Percentiles rank a stretch among this genome's conserved stretches.
These are phyloP conservation scores for Aethina tumida DNA, from an alignment of 1,140 invertebrate genomes.

Conservation along the genomic window DNA sequence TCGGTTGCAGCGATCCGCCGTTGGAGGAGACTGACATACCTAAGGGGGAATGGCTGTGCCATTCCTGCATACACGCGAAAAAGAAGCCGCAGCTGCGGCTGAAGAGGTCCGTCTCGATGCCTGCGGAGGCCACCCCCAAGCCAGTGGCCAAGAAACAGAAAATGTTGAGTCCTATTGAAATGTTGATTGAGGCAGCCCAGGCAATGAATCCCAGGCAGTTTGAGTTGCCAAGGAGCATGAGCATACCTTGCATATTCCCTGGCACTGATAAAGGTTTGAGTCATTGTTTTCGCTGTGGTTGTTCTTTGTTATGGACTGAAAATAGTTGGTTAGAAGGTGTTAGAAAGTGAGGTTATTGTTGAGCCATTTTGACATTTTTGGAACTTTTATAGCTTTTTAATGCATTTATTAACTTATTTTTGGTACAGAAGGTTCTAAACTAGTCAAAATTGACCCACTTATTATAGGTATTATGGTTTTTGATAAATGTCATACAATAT, in stretches of 20 bases:
- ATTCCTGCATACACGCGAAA: constrained; percentile 52
- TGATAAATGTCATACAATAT: too few relatives aligned
- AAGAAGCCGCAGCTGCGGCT: constrained; percentile 14
- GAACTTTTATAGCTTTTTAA: too few relatives aligned
- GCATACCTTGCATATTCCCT: constrained; percentile 67
- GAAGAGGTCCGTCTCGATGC: constrained; percentile 23
- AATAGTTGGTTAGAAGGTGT: constrained; percentile 1
- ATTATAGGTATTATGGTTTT: too few relatives aligned
- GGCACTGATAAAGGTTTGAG: constrained; percentile 58
- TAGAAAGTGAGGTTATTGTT: too few relatives aligned
- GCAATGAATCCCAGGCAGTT: constrained; percentile 83
- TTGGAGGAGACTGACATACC: constrained; percentile 81
- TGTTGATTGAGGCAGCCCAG: constrained; percentile 68
- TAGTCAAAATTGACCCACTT: too few relatives aligned
- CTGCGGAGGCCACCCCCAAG: constrained; percentile 9
- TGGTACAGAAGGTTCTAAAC: too few relatives aligned
- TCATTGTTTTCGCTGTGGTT: background rate
- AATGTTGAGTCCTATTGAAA: constrained; percentile 53
- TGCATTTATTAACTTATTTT: too few relatives aligned
- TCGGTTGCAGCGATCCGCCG: constrained; percentile 70
- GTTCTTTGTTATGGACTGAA: background rate
- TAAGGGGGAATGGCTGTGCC: constrained; percentile 83
- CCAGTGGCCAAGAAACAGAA: constrained; percentile 36
- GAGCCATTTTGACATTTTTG: too few relatives aligned
- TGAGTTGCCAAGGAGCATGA: constrained; percentile 70